A percentile compares a stretch with the other conserved stretches of the same genome.
These are phyloP conservation scores for Periplaneta americana DNA, from an alignment of 1,140 invertebrate species.

Conservation along the genomic window DNA sequence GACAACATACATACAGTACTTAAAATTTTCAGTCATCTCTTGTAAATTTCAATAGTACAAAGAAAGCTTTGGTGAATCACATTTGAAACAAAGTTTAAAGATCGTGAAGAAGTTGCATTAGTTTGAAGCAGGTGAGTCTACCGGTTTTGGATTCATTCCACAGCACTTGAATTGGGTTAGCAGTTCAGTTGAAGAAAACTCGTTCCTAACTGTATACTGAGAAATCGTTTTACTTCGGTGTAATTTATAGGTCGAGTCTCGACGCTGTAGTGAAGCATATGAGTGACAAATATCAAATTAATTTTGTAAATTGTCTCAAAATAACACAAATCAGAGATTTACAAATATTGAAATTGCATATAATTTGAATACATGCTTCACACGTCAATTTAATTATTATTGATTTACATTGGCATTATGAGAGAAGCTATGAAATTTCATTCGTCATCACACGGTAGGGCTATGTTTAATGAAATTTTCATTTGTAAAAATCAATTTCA, in stretches of 20 bases:
- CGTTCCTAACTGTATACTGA: background rate
- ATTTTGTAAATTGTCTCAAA: background rate
- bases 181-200: background rate
- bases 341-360: no score
- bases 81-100: background rate
- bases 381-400: no score
- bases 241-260: background rate
- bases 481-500: no score
- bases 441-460: no score
- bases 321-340: no score
- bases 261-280: background rate
- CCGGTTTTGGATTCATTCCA: background rate
- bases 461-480: no score
- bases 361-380: no score
- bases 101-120: background rate
- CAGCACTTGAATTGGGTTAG: background rate
- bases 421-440: no score
- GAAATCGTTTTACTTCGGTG: background rate
- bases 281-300: background rate
- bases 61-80: background rate
- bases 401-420: no score
- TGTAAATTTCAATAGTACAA: background rate
- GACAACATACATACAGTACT: no score
- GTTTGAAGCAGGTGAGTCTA: background rate
- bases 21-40: no score